Percentiles rank a stretch among this genome's conserved stretches.
Evolutionary conservation across 1,140 invertebrate species (phyloP).

Genomic region (Ylistrum balloti): DNA sequence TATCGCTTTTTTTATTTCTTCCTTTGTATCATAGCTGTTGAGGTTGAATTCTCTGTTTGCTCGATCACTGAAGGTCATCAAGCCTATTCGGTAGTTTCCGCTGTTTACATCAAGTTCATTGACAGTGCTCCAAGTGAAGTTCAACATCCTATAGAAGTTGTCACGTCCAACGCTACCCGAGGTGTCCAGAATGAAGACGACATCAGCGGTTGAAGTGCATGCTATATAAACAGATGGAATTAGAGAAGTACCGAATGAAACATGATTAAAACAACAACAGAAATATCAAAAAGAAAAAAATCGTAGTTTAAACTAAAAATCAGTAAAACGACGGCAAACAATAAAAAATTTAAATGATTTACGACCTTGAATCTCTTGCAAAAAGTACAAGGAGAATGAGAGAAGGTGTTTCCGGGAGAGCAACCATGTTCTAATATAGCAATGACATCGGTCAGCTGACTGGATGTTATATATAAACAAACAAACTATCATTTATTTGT

Average conservation of each 20-base stretch:
- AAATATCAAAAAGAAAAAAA: no score
- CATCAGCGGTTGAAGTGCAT: constrained; percentile 75
- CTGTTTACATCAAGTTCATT: constrained; percentile 72
- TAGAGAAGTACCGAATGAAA: neutral
- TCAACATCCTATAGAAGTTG: constrained; percentile 74
- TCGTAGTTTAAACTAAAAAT: no score
- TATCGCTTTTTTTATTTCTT: constrained; percentile 70
- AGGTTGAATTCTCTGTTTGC: constrained; percentile 75
- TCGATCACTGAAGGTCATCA: constrained; percentile 76
- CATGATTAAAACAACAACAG: no score
- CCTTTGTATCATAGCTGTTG: constrained; percentile 67
- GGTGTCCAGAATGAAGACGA: constrained; percentile 78
- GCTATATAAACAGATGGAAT: constrained; percentile 53
- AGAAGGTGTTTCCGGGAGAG: no score
- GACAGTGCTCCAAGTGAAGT: constrained; percentile 73
- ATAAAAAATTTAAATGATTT: no score
- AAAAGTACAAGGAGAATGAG: no score
- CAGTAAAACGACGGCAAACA: no score
- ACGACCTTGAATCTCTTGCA: no score
- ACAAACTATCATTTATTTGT: no score
- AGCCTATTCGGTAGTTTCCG: constrained; percentile 73
- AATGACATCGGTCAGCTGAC: no score
- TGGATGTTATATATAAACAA: no score
- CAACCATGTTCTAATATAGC: no score
- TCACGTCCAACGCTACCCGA: constrained; percentile 77